These are phyloP conservation scores for Andrena camellia DNA, from an alignment of 2,888 invertebrate genomes.

Conservation along the genomic window DNA sequence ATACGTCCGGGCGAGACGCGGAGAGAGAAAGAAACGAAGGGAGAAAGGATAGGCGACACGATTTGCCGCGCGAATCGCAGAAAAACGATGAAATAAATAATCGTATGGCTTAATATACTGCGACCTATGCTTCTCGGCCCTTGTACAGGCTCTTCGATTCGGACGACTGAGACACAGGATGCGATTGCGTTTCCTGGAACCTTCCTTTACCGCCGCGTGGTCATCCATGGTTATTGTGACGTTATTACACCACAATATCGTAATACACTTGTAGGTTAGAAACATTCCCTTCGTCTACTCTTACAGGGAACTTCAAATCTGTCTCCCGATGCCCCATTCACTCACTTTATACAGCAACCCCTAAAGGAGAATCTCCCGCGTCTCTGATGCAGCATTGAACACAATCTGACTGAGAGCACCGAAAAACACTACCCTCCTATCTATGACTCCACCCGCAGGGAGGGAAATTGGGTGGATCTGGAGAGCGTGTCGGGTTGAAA, in stretches of 20 bases:
- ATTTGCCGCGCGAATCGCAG: conserved; percentile 11
- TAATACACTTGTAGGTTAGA: too few relatives aligned
- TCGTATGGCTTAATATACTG: conserved; percentile 35
- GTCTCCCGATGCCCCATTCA: neutral
- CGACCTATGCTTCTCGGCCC: neutral
- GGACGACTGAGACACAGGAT: too few relatives aligned
- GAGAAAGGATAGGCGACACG: conserved; percentile 43
- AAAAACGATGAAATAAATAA: conserved; percentile 34
- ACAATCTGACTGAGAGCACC: conserved; percentile 13
- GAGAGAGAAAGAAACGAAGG: conserved; percentile 7
- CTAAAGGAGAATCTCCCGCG: neutral
- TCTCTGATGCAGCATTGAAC: conserved; percentile 2
- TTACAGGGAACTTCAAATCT: too few relatives aligned
- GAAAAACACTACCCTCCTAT: conserved; percentile 29
- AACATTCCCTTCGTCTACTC: too few relatives aligned
- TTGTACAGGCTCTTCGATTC: neutral
- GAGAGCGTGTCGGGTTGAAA: conserved; percentile 57
- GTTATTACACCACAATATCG: too few relatives aligned
- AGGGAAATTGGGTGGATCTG: conserved; percentile 31
- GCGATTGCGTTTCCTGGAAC: conserved; percentile 4
- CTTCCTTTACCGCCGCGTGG: neutral
- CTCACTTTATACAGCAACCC: neutral
- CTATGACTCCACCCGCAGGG: conserved; percentile 15
- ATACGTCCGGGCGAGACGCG: conserved; percentile 44
- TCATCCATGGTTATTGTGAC: too few relatives aligned